Evolutionary conservation across 2,797 vertebrate genomes (phyloP).

Genomic region (Erethizon dorsatum): DNA sequence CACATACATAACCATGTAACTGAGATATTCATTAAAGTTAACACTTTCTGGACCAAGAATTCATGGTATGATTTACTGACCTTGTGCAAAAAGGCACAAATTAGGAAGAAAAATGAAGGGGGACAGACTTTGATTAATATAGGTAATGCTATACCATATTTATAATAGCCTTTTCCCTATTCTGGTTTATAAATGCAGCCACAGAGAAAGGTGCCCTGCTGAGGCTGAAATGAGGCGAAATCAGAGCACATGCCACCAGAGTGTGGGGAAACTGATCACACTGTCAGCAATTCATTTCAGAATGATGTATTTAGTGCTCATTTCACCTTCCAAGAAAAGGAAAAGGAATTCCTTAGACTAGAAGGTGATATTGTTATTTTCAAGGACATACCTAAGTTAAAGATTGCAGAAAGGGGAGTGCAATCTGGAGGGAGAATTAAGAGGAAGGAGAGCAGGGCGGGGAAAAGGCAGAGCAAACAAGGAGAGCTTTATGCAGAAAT

Average conservation of each 20-base stretch:
- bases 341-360: slow-evolving; percentile 91
- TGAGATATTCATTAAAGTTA: slow-evolving; percentile 95
- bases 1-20: slow-evolving; percentile 90
- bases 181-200: slow-evolving; percentile 94
- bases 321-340: slow-evolving; percentile 93
- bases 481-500: slow-evolving; percentile 95
- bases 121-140: slow-evolving; percentile 98
- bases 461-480: slow-evolving; percentile 92
- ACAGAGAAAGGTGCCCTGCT: slow-evolving; percentile 96
- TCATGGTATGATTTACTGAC: slow-evolving; percentile 94
- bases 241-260: slow-evolving; percentile 94
- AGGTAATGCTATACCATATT: slow-evolving; percentile 96
- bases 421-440: slow-evolving; percentile 86
- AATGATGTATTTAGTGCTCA: slow-evolving; percentile 94
- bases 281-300: slow-evolving; percentile 95
- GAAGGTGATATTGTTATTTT: slow-evolving; percentile 94
- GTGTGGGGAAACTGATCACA: slow-evolving; percentile 95
- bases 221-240: slow-evolving; percentile 97
- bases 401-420: slow-evolving; percentile 89
- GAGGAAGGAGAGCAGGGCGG: slow-evolving; percentile 72
- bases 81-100: slow-evolving; percentile 95
- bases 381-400: slow-evolving; percentile 92
- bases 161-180: slow-evolving; percentile 95
- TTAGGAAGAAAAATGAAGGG: slow-evolving; percentile 95
- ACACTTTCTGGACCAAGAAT: slow-evolving; percentile 93